Evolutionary conservation across 2,888 invertebrate species (phyloP).

Genomic region (Ochropleura plecta): DNA sequence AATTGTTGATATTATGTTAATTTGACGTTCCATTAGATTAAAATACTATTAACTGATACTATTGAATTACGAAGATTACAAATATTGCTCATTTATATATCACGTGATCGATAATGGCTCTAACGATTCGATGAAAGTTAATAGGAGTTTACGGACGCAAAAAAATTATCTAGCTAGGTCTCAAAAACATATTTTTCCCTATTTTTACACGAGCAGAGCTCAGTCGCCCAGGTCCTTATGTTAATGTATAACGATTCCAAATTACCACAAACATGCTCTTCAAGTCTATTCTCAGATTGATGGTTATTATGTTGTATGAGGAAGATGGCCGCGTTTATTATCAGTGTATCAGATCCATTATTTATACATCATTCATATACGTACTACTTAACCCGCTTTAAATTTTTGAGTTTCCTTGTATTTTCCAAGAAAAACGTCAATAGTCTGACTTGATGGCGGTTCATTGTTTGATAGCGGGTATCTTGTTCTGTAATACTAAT

Average conservation of each 20-base stretch:
- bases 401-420: neutral
- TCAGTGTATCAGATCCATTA: neutral
- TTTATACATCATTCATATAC: neutral
- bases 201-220: no score
- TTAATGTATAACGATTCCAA: neutral
- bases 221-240: no score
- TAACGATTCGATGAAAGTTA: no score
- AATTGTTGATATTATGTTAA: no score
- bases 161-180: no score
- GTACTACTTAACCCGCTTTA: constrained; percentile 15
- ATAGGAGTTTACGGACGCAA: no score
- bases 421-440: neutral
- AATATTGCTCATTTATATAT: no score
- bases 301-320: neutral
- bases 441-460: neutral
- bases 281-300: neutral
- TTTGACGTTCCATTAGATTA: no score
- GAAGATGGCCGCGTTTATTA: constrained; percentile 16
- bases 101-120: no score
- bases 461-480: neutral
- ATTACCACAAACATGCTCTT: neutral
- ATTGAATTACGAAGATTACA: no score
- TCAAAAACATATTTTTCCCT: no score
- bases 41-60: no score
- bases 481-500: neutral